A percentile compares a stretch with the other conserved stretches of the same genome.
Conservation (phyloP, 1,140 invertebrate species). For the Odontomachus brunneus region DNA sequence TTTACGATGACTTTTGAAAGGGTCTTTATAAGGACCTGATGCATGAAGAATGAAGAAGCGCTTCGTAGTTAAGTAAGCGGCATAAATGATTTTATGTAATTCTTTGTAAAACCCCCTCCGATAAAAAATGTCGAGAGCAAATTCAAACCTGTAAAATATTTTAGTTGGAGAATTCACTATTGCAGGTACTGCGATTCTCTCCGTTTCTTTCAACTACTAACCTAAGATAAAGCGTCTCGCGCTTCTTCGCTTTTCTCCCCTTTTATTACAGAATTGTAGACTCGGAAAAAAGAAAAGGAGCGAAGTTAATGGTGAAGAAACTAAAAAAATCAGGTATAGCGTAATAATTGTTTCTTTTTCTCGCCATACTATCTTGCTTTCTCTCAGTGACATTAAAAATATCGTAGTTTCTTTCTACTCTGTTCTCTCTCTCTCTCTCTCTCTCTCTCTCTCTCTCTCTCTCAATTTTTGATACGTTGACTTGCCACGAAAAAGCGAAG, state of each 20-base stretch:
- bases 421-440: too few species aligned
- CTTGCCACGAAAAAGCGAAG: too few species aligned
- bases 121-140: constrained; percentile 39
- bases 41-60: constrained; percentile 15
- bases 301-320: constrained; percentile 31
- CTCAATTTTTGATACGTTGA: neutral
- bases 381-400: constrained; percentile 6
- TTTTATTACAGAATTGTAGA: constrained; percentile 40
- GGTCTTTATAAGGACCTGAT: constrained; percentile 21
- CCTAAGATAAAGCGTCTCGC: constrained; percentile 41
- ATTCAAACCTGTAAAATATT: constrained; percentile 23
- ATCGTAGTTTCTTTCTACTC: neutral
- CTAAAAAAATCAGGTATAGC: constrained; percentile 23
- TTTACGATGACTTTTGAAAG: constrained; percentile 27
- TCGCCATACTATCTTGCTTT: neutral
- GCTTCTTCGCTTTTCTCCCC: constrained; percentile 20
- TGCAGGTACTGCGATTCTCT: constrained; percentile 47
- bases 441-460: too few species aligned
- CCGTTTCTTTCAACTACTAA: neutral
- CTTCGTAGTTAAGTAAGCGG: constrained; percentile 29
- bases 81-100: constrained; percentile 48
- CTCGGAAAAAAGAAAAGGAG: neutral
- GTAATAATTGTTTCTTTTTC: constrained; percentile 1
- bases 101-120: constrained; percentile 31
- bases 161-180: constrained; percentile 47